phyloP scores from a whole-genome alignment of 1,140 invertebrate species.

The Littorina saxatilis region DNA sequence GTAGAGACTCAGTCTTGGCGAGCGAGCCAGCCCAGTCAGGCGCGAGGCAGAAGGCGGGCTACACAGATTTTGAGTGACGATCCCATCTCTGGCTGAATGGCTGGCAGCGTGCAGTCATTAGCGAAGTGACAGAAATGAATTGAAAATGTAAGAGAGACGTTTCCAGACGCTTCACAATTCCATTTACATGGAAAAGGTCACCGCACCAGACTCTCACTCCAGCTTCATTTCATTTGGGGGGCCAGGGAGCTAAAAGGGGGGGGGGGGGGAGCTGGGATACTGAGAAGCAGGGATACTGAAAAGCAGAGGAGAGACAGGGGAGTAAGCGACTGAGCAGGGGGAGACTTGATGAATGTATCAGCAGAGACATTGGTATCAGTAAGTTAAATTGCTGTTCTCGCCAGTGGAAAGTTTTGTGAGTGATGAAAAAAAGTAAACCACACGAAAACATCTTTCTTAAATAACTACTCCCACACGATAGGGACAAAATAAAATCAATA shows the following conservation, averaged over 20 bases:
- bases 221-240: background rate
- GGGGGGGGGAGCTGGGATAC: background rate
- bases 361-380: too few relatives aligned
- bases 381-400: too few relatives aligned
- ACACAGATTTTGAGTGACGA: slow-evolving; percentile 19
- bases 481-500: too few relatives aligned
- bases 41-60: background rate
- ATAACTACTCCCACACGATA: too few relatives aligned
- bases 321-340: background rate
- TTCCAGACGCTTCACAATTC: slow-evolving; percentile 14
- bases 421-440: too few relatives aligned
- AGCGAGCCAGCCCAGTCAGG: background rate
- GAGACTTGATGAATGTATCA: too few relatives aligned
- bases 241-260: background rate
- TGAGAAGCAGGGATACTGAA: background rate
- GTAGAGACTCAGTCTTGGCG: too few relatives aligned
- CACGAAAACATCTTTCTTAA: too few relatives aligned
- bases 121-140: slow-evolving; percentile 14
- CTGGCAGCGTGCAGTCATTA: slow-evolving; percentile 19
- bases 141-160: slow-evolving; percentile 18
- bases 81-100: slow-evolving; percentile 1
- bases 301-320: background rate
- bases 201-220: background rate
- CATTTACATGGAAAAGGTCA: slow-evolving; percentile 21
- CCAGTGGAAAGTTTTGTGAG: too few relatives aligned